These are phyloP conservation scores for Myotis lucifugus DNA, from an alignment of 2,113 vertebrate species.

Conservation along the genomic window DNA sequence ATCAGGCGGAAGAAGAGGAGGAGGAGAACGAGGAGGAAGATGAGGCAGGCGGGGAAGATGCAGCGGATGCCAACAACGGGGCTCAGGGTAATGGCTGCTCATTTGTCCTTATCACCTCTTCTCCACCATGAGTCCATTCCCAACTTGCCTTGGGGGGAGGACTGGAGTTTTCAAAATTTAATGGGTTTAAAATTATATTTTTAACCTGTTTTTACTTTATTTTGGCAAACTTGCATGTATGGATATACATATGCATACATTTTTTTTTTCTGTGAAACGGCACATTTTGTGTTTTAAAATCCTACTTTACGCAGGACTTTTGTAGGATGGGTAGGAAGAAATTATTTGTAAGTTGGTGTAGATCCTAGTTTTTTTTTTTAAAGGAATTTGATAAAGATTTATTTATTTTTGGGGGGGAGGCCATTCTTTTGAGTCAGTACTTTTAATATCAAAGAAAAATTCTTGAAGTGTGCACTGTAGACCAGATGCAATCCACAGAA, in stretches of 20 bases:
- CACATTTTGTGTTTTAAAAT: conserved; percentile 20
- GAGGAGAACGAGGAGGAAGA: conserved; percentile 95
- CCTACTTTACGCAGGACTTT: not conserved
- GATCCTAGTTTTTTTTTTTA: not conserved
- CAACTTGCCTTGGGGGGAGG: not conserved
- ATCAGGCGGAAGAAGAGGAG: conserved; percentile 92
- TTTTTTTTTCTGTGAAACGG: not conserved
- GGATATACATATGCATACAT: not conserved
- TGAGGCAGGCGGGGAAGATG: conserved; percentile 93
- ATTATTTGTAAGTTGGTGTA: not conserved
- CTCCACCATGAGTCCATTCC: not conserved
- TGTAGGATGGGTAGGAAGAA: not conserved
- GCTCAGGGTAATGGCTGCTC: conserved; percentile 89
- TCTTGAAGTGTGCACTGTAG: not conserved
- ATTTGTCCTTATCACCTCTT: not conserved
- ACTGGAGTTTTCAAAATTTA: not conserved
- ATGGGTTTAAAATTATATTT: not conserved
- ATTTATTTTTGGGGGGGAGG: too few relatives aligned
- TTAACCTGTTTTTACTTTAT: not conserved
- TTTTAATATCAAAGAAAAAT: not conserved
- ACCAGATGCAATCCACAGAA: not conserved
- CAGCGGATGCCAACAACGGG: conserved; percentile 92
- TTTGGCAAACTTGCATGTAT: not conserved
- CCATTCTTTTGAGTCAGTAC: not conserved
- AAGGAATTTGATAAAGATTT: not conserved